Conservation (phyloP, 2,888 invertebrate genomes). For the Nebria salina region DNA sequence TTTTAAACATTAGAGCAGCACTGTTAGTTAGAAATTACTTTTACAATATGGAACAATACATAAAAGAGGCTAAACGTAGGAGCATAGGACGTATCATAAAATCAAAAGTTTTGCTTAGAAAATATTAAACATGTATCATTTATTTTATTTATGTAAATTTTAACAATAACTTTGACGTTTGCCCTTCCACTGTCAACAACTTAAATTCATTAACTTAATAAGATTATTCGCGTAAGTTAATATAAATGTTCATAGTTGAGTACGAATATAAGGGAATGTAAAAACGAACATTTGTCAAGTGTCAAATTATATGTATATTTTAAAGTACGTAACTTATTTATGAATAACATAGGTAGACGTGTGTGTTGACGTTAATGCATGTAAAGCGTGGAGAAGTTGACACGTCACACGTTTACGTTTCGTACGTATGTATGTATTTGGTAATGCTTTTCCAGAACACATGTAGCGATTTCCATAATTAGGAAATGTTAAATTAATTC, state of each 20-base stretch:
- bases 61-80: too few relatives aligned
- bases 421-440: neutral
- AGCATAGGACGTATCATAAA: too few relatives aligned
- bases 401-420: neutral
- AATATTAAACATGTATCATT: neutral
- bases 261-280: neutral
- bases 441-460: neutral
- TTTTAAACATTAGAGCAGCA: too few relatives aligned
- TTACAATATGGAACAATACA: too few relatives aligned
- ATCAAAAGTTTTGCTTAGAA: too few relatives aligned
- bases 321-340: neutral
- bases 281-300: neutral
- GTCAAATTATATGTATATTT: neutral
- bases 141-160: neutral
- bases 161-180: neutral
- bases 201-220: neutral
- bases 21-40: too few relatives aligned
- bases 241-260: neutral
- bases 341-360: neutral
- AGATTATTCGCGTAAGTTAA: neutral
- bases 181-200: neutral
- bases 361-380: neutral
- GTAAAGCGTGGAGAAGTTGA: neutral
- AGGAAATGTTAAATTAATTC: neutral
- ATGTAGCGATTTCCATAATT: slow-evolving; percentile 1